These are phyloP conservation scores for Piaya cayana DNA, from an alignment of 2,113 vertebrate genomes.

Conservation along the genomic window DNA sequence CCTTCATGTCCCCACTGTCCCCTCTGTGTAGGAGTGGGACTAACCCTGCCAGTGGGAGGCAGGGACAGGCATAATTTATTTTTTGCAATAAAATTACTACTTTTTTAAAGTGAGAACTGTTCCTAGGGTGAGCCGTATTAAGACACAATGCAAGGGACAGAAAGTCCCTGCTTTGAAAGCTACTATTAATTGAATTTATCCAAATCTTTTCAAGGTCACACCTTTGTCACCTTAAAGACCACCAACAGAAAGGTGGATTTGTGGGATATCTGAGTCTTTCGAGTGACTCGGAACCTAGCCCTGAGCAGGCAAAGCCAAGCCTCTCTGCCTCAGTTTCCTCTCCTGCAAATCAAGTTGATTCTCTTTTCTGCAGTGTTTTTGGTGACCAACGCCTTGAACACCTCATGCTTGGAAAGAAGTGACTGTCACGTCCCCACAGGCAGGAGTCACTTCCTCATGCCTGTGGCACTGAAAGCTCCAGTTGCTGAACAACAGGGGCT, in stretches of 20 bases:
- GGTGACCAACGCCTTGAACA: neutral
- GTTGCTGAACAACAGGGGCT: neutral
- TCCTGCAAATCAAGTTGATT: neutral
- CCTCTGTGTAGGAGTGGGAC: neutral
- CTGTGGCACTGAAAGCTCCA: neutral
- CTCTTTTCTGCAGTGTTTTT: neutral
- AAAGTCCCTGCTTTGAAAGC: neutral
- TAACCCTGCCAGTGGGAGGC: neutral
- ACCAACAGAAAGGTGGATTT: neutral
- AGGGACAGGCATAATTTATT: neutral
- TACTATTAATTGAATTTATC: neutral
- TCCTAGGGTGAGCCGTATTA: neutral
- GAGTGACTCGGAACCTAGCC: accelerated
- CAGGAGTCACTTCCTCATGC: conserved; percentile 38
- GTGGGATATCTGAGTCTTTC: neutral
- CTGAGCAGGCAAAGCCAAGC: neutral
- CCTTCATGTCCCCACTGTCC: accelerated
- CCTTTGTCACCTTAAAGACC: neutral
- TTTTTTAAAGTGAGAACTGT: neutral
- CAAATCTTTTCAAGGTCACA: neutral
- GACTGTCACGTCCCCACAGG: neutral
- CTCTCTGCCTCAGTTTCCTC: neutral
- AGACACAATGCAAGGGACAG: neutral
- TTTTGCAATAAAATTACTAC: neutral
- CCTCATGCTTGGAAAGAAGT: neutral